Evolutionary conservation across 2,797 vertebrate species (phyloP).

Genomic region (Melanotaenia pygmaea): DNA sequence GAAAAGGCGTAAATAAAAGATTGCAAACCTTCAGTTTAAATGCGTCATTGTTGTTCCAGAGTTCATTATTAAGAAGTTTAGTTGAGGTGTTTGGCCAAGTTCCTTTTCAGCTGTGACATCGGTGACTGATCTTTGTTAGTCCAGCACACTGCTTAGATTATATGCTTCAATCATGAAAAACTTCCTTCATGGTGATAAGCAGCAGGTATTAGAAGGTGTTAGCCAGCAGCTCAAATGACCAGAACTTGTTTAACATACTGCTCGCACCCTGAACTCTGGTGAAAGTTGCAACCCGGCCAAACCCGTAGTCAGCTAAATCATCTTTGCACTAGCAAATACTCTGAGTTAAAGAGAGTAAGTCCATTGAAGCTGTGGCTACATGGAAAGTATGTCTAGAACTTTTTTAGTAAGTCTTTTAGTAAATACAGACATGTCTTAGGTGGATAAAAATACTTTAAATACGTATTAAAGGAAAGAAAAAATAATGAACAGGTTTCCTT

Average conservation of each 20-base stretch:
- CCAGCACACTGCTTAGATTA: slow-evolving; percentile 46
- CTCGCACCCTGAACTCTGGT: slow-evolving; percentile 8
- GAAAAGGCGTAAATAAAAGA: slow-evolving; percentile 5
- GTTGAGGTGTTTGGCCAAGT: slow-evolving; percentile 33
- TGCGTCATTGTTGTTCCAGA: slow-evolving; percentile 50
- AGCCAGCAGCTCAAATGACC: slow-evolving; percentile 33
- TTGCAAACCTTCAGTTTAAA: slow-evolving; percentile 3
- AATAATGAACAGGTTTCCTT: background rate
- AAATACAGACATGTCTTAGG: background rate
- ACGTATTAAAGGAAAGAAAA: background rate
- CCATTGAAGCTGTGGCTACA: slow-evolving; percentile 8
- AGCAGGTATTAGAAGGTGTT: slow-evolving; percentile 55
- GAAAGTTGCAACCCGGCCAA: slow-evolving; percentile 15
- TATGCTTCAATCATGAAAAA: slow-evolving; percentile 44
- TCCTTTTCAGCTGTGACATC: slow-evolving; percentile 48
- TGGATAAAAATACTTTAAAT: background rate
- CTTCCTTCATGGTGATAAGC: slow-evolving; percentile 32
- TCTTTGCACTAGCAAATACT: slow-evolving; percentile 39
- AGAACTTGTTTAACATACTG: slow-evolving; percentile 13
- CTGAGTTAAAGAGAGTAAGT: slow-evolving; percentile 14
- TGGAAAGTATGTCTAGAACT: slow-evolving; percentile 51
- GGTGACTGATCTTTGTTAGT: slow-evolving; percentile 51
- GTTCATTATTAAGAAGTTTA: slow-evolving; percentile 66
- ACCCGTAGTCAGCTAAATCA: slow-evolving; percentile 34
- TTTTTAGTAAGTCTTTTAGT: background rate